phyloP scores from a whole-genome alignment of 1,140 invertebrate genomes.

The Argopecten irradians region DNA sequence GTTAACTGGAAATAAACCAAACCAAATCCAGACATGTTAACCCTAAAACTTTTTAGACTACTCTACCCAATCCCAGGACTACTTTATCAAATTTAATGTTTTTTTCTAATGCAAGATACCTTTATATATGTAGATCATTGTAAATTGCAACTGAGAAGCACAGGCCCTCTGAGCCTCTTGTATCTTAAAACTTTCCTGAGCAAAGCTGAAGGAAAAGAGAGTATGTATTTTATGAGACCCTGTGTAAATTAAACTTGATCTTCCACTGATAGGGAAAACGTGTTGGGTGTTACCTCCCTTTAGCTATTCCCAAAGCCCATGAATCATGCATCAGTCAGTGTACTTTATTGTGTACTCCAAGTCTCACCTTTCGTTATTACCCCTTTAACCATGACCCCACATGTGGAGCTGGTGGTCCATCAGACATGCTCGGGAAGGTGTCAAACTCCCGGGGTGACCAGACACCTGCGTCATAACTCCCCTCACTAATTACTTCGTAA shows the following conservation, averaged over 20 bases:
- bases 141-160: too few relatives aligned
- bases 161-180: too few relatives aligned
- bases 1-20: too few relatives aligned
- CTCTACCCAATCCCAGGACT: too few relatives aligned
- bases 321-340: slow-evolving; percentile 8
- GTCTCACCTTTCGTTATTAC: not conserved
- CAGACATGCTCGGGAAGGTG: not conserved
- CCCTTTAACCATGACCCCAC: not conserved
- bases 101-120: too few relatives aligned
- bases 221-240: too few relatives aligned
- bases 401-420: not conserved
- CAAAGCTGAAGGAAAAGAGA: too few relatives aligned
- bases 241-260: not conserved
- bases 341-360: not conserved
- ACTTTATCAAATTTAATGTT: too few relatives aligned
- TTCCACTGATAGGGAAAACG: not conserved
- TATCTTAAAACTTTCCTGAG: too few relatives aligned
- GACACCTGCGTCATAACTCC: not conserved
- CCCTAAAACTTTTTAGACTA: too few relatives aligned
- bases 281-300: slow-evolving; percentile 13
- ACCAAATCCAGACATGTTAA: too few relatives aligned
- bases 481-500: not conserved
- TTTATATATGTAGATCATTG: too few relatives aligned
- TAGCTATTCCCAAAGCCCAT: not conserved
- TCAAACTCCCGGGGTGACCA: not conserved